Conservation (phyloP, 2,113 vertebrate species). For the Calidris pygmaea region DNA sequence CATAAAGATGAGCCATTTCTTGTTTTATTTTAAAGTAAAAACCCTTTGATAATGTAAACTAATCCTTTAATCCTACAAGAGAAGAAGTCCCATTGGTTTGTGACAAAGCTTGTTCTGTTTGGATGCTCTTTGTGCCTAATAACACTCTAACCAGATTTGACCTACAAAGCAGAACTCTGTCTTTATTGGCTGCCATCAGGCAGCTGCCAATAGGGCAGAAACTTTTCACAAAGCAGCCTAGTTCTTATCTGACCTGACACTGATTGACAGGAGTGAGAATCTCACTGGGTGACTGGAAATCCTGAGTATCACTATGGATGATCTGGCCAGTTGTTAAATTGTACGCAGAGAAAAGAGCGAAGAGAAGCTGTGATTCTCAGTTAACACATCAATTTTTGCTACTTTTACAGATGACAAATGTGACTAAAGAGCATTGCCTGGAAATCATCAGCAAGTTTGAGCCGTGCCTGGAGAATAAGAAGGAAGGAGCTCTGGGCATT, state of each 20-base stretch:
- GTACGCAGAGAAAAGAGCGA: not conserved
- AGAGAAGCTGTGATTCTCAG: not conserved
- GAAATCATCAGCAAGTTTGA: slow-evolving; percentile 93
- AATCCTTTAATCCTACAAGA: slow-evolving; percentile 55
- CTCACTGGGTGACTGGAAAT: slow-evolving; percentile 47
- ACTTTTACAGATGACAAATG: slow-evolving; percentile 83
- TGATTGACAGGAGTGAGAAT: slow-evolving; percentile 71
- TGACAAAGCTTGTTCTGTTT: slow-evolving; percentile 26
- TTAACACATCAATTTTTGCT: not conserved
- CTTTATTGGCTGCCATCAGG: not conserved
- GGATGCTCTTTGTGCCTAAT: not conserved
- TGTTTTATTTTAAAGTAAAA: slow-evolving; percentile 41
- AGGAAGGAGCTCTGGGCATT: slow-evolving; percentile 87
- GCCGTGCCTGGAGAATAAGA: slow-evolving; percentile 90
- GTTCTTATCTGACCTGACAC: slow-evolving; percentile 46
- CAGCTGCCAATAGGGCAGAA: slow-evolving; percentile 36
- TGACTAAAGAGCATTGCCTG: slow-evolving; percentile 87
- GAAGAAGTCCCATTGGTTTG: slow-evolving; percentile 10
- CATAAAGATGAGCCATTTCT: not conserved
- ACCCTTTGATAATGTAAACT: slow-evolving; percentile 7
- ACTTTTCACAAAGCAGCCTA: not conserved
- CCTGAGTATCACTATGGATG: not conserved
- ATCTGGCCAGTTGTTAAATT: not conserved
- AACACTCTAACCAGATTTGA: slow-evolving; percentile 21
- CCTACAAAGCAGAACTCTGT: slow-evolving; percentile 33